These are phyloP conservation scores for Diadumene lineata DNA, from an alignment of 92 coral and sea anemone species.

Conservation along the genomic window DNA sequence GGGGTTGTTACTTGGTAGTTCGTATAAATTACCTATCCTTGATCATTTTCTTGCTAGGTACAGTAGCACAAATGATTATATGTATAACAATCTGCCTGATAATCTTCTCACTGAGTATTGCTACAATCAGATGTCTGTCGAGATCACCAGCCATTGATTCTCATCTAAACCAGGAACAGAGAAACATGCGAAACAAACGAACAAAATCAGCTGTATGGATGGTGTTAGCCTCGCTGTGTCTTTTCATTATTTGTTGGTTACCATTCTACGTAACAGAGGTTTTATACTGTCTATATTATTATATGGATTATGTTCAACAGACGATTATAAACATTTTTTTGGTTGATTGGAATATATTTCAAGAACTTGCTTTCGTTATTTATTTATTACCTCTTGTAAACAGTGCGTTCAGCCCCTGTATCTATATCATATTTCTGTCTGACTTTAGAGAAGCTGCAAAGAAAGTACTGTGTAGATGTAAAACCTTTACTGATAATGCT, in stretches of 20 bases:
- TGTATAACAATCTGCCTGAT: not conserved
- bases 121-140: not conserved
- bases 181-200: not conserved
- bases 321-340: not conserved
- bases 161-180: not conserved
- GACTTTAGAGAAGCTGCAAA: not conserved
- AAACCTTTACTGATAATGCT: too few species aligned
- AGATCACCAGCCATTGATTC: not conserved
- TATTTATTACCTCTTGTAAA: not conserved
- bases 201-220: not conserved
- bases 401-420: not conserved
- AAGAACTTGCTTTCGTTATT: not conserved
- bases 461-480: not conserved
- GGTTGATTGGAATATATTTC: too few species aligned
- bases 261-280: not conserved
- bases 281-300: not conserved
- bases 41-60: not conserved
- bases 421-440: not conserved
- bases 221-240: not conserved
- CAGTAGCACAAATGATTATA: not conserved
- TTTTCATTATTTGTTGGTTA: not conserved
- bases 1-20: not conserved
- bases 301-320: not conserved
- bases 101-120: not conserved
- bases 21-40: not conserved